These are phyloP conservation scores for Trissolcus japonicus DNA, from an alignment of 2,888 invertebrate species.

Conservation along the genomic window DNA sequence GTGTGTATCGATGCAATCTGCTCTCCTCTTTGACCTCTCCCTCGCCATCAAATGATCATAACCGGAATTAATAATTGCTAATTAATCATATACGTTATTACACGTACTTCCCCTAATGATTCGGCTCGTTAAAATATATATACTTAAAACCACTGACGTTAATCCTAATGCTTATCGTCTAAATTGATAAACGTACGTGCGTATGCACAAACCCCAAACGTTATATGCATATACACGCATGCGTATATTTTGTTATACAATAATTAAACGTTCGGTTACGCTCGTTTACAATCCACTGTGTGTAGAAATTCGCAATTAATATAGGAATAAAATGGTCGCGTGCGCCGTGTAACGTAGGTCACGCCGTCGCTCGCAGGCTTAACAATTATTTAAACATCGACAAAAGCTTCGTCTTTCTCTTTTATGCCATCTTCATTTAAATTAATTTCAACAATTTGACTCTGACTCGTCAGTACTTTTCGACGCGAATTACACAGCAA, in stretches of 20 bases:
- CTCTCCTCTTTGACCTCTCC: slow-evolving; percentile 15
- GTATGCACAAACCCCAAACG: not conserved
- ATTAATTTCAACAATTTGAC: slow-evolving; percentile 9
- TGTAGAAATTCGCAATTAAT: slow-evolving; percentile 46
- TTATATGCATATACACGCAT: slow-evolving; percentile 29
- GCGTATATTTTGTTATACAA: not conserved
- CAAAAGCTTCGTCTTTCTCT: slow-evolving; percentile 27
- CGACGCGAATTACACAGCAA: slow-evolving; percentile 61
- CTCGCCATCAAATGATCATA: slow-evolving; percentile 25
- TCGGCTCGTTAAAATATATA: slow-evolving; percentile 57
- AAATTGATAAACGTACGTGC: slow-evolving; percentile 4
- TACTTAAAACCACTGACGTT: slow-evolving; percentile 52
- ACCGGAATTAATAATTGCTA: slow-evolving; percentile 25
- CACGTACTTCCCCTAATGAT: slow-evolving; percentile 49
- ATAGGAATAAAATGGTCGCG: slow-evolving; percentile 51
- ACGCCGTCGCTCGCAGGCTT: slow-evolving; percentile 46
- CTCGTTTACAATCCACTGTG: slow-evolving; percentile 46
- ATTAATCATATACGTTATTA: slow-evolving; percentile 36
- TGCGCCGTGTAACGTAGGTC: slow-evolving; percentile 39
- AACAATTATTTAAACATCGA: slow-evolving; percentile 14
- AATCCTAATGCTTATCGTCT: slow-evolving; percentile 55
- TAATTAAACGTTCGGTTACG: slow-evolving; percentile 45
- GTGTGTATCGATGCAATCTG: slow-evolving; percentile 55
- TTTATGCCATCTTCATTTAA: not conserved
- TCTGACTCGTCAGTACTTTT: slow-evolving; percentile 64